phyloP scores from a whole-genome alignment of 2,113 vertebrate genomes.

The Centropus unirufus region DNA sequence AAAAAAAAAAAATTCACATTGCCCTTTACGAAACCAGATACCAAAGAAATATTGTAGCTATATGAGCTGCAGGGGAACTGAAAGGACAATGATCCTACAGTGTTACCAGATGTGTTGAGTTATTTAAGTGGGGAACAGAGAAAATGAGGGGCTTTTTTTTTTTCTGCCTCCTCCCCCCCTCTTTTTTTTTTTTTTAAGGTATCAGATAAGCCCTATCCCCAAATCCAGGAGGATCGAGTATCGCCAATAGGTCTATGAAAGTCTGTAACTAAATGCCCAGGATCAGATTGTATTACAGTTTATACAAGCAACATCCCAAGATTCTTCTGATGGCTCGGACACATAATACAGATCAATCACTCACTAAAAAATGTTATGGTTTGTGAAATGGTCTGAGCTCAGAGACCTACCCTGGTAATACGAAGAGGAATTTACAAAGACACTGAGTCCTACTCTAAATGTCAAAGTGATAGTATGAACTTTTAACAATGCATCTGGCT shows the following conservation, averaged over 20 bases:
- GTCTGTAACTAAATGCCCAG: constrained; percentile 87
- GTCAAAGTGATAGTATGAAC: constrained; percentile 82
- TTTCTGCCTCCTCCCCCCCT: not conserved
- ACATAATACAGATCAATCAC: constrained; percentile 91
- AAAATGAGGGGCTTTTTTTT: constrained; percentile 82
- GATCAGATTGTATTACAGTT: constrained; percentile 92
- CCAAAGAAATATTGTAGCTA: constrained; percentile 93
- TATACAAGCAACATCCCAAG: constrained; percentile 94
- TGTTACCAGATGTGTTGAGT: constrained; percentile 98
- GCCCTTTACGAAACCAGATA: constrained; percentile 92
- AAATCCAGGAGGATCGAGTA: constrained; percentile 94
- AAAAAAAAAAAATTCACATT: constrained; percentile 67
- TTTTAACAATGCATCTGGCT: constrained; percentile 79
- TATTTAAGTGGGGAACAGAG: constrained; percentile 86
- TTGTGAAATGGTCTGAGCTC: constrained; percentile 82
- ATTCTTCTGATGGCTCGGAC: constrained; percentile 92
- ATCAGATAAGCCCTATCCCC: constrained; percentile 95
- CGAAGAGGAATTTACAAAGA: constrained; percentile 83
- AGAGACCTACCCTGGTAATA: constrained; percentile 76
- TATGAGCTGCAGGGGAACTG: constrained; percentile 84
- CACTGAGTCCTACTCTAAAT: constrained; percentile 77
- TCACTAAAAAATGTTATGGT: constrained; percentile 85
- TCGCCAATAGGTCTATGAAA: constrained; percentile 94
- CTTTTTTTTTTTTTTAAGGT: constrained; percentile 85
- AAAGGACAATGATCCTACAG: constrained; percentile 97